Conservation (phyloP, 2,797 vertebrate genomes). For the Pangasius mekongensis region DNA sequence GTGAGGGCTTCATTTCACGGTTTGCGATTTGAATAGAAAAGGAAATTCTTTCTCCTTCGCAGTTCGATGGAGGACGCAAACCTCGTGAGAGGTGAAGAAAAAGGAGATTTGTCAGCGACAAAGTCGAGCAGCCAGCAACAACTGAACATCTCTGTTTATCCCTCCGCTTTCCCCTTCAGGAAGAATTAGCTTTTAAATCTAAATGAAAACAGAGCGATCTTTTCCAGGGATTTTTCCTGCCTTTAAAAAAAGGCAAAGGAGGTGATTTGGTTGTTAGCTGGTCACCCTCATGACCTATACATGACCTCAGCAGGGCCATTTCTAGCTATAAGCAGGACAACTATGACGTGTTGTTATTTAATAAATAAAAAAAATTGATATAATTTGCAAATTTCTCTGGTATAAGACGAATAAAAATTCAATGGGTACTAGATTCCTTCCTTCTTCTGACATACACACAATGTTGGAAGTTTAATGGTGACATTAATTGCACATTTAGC, state of each 20-base stretch:
- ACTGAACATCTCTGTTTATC: not conserved
- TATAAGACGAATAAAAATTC: not conserved
- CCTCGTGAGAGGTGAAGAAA: not conserved
- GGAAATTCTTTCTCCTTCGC: not conserved
- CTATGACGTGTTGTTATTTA: not conserved
- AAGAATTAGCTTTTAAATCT: not conserved
- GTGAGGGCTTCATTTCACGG: conserved; percentile 19
- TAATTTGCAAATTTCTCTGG: not conserved
- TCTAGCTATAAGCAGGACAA: not conserved
- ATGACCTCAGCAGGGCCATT: not conserved
- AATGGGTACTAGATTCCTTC: not conserved
- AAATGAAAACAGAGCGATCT: not conserved
- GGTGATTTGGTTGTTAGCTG: not conserved
- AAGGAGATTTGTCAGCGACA: not conserved
- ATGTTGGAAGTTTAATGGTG: not conserved
- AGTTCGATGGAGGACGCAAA: not conserved
- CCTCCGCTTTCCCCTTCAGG: no score
- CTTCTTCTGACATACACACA: not conserved
- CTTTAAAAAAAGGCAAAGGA: not conserved
- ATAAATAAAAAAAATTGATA: not conserved
- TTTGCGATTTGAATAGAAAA: conserved; percentile 23
- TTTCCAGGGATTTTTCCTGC: not conserved
- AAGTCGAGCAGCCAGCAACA: not conserved
- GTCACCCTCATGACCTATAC: not conserved
- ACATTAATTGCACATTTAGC: not conserved